Evolutionary conservation across 2,888 invertebrate species (phyloP), one percentile per base, ranked within the genome.

Genomic region (Hirudinaria manillensis): DNA sequence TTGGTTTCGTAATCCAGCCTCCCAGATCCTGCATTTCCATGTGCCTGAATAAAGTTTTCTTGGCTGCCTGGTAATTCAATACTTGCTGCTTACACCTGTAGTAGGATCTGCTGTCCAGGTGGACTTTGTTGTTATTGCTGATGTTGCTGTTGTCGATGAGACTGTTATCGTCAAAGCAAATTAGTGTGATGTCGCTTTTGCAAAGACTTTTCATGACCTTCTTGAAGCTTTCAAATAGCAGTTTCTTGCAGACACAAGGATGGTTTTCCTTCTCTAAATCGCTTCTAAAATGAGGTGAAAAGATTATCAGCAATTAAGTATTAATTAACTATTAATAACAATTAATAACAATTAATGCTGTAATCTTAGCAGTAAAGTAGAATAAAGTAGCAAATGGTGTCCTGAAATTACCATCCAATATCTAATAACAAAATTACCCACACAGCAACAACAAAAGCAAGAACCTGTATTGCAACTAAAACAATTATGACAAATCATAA

Each of bases 1-100:
- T n/a, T 13, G 72, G 72, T 56, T 72, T 72, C 34, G 55, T 72
- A 10, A 72, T 61, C 72, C 72, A 72, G 2, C 61, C 72, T 29
- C 72, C 72, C 24, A 55, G 61, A 34, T 56, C 61, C 16, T 29
- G 27, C n/a, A 55, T 10, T 61, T 55, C 19, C 72, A 72, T 38
- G 13, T 61, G 55, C 13, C 27, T 19, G 38, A 36, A 72, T 4
- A 72, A 61, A 7, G n/a, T 56, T 29, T 34, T 36, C 72, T 72
- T 72, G 24, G 61, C 61, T 24, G 3, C n/a, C 34, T 72, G 72
- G 27, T 72, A 72, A 32, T 32, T n/a, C 34, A 56, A n/a, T 0
- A 56, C 72, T 24, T 34, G 55, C 61, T 72, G 72, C 72, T 72
- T 72, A 24, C 27, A 55, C 27, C 24, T 38, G 24, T 56, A 72